Evolutionary conservation across 2,797 vertebrate genomes (phyloP).

Genomic region (Tolypeutes matacus): DNA sequence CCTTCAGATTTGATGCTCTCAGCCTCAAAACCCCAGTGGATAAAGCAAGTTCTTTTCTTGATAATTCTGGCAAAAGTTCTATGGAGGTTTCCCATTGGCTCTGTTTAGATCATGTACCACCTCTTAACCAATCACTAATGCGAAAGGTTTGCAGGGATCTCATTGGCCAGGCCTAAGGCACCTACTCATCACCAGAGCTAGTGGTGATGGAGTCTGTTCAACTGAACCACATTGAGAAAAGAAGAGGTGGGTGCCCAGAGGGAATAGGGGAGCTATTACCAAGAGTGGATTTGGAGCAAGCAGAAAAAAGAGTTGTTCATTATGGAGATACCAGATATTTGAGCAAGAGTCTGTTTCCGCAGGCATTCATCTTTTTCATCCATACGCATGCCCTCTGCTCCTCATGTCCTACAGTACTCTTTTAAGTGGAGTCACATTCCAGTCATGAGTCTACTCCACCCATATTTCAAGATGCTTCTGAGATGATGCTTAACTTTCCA

Average conservation of each 20-base stretch:
- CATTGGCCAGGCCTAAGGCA: background rate
- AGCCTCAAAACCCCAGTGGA: background rate
- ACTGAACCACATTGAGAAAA: background rate
- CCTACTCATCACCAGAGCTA: background rate
- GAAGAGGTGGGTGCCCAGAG: background rate
- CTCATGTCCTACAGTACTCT: background rate
- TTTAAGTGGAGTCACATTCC: background rate
- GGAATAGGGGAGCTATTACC: background rate
- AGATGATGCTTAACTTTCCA: background rate
- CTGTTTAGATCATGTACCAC: background rate
- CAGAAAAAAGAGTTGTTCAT: background rate
- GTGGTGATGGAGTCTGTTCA: background rate
- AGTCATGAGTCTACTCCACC: background rate
- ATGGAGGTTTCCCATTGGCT: background rate
- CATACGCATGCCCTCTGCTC: background rate
- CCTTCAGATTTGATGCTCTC: no score
- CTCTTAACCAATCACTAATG: background rate
- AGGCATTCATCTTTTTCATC: no score
- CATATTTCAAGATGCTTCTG: background rate
- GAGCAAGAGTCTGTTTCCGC: background rate
- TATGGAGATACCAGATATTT: background rate
- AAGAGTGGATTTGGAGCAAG: background rate
- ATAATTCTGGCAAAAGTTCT: background rate
- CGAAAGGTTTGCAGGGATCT: background rate
- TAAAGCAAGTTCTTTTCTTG: background rate